Conservation (phyloP, 2,888 invertebrate species). For the Scaeva pyrastri region DNA sequence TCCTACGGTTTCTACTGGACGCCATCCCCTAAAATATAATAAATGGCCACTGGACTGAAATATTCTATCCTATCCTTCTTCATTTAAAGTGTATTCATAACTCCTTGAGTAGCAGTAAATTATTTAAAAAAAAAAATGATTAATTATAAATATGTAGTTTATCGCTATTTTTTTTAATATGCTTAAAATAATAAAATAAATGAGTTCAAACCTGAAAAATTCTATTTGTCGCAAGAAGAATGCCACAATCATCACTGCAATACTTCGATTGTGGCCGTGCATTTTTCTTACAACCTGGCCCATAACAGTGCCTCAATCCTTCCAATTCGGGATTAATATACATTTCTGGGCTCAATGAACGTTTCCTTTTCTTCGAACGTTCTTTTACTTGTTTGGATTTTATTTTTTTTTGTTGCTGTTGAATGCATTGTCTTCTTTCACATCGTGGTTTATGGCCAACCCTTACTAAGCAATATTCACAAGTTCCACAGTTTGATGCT, state of each 20-base stretch:
- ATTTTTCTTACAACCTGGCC: slow-evolving; percentile 92
- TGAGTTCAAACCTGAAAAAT: slow-evolving; percentile 87
- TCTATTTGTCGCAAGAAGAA: slow-evolving; percentile 93
- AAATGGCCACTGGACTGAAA: too few species aligned
- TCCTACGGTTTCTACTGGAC: too few species aligned
- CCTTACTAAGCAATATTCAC: slow-evolving; percentile 82
- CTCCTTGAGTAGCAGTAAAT: too few species aligned
- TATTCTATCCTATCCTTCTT: too few species aligned
- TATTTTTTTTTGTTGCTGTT: slow-evolving; percentile 78
- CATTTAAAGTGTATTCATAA: too few species aligned
- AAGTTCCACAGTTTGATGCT: slow-evolving; percentile 82
- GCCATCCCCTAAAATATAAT: too few species aligned
- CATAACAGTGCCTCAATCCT: slow-evolving; percentile 93
- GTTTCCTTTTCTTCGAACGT: slow-evolving; percentile 79
- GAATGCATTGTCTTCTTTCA: slow-evolving; percentile 85
- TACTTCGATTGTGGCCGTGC: slow-evolving; percentile 95
- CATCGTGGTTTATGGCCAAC: slow-evolving; percentile 85
- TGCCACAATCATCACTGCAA: slow-evolving; percentile 96
- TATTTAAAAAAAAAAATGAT: too few species aligned
- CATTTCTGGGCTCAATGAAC: slow-evolving; percentile 81
- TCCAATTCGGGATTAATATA: slow-evolving; percentile 85
- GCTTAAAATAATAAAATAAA: too few species aligned
- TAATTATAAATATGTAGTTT: too few species aligned
- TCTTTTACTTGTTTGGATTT: slow-evolving; percentile 80
- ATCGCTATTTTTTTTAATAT: too few species aligned